phyloP scores from a whole-genome alignment of 2,113 vertebrate species.

The Microcebus ravelobensis region DNA sequence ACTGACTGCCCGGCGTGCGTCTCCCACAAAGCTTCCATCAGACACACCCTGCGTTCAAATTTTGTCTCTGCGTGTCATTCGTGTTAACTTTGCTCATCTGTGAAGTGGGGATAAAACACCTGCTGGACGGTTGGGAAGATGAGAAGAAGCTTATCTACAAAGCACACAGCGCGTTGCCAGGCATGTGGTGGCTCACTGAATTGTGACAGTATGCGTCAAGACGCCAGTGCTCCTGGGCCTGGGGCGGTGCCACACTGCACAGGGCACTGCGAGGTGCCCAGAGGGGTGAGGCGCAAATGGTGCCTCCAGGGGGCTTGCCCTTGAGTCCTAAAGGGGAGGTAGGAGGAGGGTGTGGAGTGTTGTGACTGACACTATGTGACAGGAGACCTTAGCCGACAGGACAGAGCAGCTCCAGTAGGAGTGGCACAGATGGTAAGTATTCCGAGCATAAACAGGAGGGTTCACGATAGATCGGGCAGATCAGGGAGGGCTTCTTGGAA shows the following conservation, averaged over 20 bases:
- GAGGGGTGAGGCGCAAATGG: background rate
- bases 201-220: background rate
- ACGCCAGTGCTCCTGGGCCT: background rate
- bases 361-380: background rate
- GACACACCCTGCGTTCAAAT: background rate
- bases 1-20: accelerated
- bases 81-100: background rate
- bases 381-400: background rate
- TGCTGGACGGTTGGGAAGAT: background rate
- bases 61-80: background rate
- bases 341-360: background rate
- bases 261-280: accelerated
- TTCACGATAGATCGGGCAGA: background rate
- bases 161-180: background rate
- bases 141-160: background rate
- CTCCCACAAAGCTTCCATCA: background rate
- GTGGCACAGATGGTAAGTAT: background rate
- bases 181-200: background rate
- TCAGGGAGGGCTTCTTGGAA: background rate
- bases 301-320: accelerated
- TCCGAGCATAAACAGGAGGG: background rate
- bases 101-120: background rate
- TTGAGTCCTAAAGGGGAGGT: too few relatives aligned
- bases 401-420: background rate
- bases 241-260: too few relatives aligned